Evolutionary conservation across 2,797 vertebrate species (phyloP).

Genomic region (Spondyliosoma cantharus): DNA sequence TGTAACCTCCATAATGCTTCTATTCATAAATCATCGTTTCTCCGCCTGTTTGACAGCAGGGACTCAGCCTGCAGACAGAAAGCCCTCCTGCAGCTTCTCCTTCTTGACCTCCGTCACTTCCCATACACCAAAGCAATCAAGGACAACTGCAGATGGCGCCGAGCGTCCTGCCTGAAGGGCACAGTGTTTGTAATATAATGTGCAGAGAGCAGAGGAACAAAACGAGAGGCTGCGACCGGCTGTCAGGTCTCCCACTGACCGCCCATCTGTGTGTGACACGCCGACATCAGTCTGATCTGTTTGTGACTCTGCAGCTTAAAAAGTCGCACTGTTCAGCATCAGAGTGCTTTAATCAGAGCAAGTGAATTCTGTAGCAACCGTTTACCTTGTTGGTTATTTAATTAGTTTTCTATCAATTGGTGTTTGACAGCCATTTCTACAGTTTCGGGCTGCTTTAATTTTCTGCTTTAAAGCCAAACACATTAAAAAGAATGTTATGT

Average conservation of each 20-base stretch:
- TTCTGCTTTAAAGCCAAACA: not conserved
- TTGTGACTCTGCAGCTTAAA: conserved; percentile 3
- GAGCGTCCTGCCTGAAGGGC: conserved; percentile 38
- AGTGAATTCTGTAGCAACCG: not conserved
- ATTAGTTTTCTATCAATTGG: too few relatives aligned
- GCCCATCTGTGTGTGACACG: conserved; percentile 71
- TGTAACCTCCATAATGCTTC: conserved; percentile 55
- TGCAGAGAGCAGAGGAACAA: conserved; percentile 14
- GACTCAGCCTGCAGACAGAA: conserved; percentile 19
- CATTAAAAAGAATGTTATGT: not conserved
- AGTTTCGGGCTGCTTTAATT: too few relatives aligned
- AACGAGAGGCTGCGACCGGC: conserved; percentile 49
- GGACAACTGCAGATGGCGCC: conserved; percentile 70
- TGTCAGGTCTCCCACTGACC: conserved; percentile 75
- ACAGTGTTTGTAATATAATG: conserved; percentile 10
- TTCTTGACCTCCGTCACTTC: conserved; percentile 62
- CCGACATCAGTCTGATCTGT: conserved; percentile 1
- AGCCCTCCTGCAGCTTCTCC: conserved; percentile 44
- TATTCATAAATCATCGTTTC: conserved; percentile 58
- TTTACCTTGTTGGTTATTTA: not conserved
- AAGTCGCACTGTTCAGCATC: conserved; percentile 15
- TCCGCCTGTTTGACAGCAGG: conserved; percentile 58
- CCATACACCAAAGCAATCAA: conserved; percentile 46
- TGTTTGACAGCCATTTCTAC: too few relatives aligned
- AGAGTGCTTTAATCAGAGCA: not conserved